These are phyloP conservation scores for Lithophane ornitopus DNA, from an alignment of 2,888 invertebrate genomes.

Conservation along the genomic window DNA sequence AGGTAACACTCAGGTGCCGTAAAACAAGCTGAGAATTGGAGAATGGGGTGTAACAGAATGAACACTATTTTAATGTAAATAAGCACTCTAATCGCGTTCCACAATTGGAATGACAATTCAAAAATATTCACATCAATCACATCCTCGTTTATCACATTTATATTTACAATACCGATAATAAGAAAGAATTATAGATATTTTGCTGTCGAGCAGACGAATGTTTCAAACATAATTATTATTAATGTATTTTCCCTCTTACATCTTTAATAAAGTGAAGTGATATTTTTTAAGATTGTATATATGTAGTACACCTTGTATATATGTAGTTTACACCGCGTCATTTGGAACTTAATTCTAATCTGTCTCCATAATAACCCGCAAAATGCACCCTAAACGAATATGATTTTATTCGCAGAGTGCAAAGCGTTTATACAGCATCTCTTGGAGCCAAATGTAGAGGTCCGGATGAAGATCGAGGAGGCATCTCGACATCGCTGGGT, in stretches of 20 bases:
- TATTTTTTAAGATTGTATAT: no score
- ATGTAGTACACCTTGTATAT: no score
- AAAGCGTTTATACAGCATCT: constrained; percentile 89
- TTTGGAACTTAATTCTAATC: background rate
- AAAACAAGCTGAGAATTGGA: background rate
- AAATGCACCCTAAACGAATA: background rate
- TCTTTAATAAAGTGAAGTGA: no score
- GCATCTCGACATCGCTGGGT: constrained; percentile 91
- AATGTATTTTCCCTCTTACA: no score
- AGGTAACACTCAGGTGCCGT: background rate
- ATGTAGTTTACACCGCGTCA: no score
- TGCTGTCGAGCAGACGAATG: background rate
- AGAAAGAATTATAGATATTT: background rate
- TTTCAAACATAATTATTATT: background rate
- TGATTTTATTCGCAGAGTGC: constrained; percentile 76
- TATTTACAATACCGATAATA: background rate
- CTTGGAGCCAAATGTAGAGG: constrained; percentile 88
- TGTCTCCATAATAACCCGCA: background rate
- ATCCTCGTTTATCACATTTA: background rate
- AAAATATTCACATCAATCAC: background rate
- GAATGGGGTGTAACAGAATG: background rate
- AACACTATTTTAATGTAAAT: background rate
- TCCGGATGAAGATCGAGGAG: constrained; percentile 90
- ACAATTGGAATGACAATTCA: background rate
- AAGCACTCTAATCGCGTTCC: background rate